Evolutionary conservation across 2,888 invertebrate genomes (phyloP), one percentile per base, ranked within the genome.

Genomic region (Drosophila mulleri): DNA sequence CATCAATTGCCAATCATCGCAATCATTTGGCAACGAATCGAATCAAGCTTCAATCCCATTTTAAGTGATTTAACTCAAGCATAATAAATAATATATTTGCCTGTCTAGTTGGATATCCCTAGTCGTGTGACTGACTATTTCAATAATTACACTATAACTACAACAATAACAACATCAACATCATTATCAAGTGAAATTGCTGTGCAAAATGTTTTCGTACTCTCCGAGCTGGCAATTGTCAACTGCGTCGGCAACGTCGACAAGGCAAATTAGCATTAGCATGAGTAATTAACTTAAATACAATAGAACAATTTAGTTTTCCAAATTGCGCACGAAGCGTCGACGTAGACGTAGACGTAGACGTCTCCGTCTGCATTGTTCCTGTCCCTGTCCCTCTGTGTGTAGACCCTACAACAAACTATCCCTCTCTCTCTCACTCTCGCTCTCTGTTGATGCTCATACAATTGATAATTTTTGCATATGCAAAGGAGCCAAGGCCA

Each of bases 271-370:
- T 88, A 88, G 82, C 82, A 88, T 87, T 87, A 87, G 89, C 81
- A 76, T 80, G 87, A 88, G 84, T 87, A 88, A 87, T 87, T 87
- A 87, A 87, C 89, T 89, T 88, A 87, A 87, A 88, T 84, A 86
- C 87, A 88, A 88, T 88, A 80, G 84, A 74, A 84, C 87, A 86
- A 87, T 88, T 87, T 86, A 88, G 83, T 86, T 87, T 82, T 77
- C 67, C 75, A 78, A 88, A 88, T 88, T 88, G 83, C 78, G 73
- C 72, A 67, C 78, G 84, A 72, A 70, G 53, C 66, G 62, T 60
- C 74, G 29, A n/a, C 48, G 48, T 59, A 54, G n/a, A 29, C 37
- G 66, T 68, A 37, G 6, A 26, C 26, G 66, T 68, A 37, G 1
- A n/a, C 23, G n/a, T 26, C 39, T 47, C 8, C 37, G 68, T 67